Evolutionary conservation across 2,797 vertebrate genomes (phyloP), one percentile per base, ranked within the genome.

Genomic region (Botia kubotai): DNA sequence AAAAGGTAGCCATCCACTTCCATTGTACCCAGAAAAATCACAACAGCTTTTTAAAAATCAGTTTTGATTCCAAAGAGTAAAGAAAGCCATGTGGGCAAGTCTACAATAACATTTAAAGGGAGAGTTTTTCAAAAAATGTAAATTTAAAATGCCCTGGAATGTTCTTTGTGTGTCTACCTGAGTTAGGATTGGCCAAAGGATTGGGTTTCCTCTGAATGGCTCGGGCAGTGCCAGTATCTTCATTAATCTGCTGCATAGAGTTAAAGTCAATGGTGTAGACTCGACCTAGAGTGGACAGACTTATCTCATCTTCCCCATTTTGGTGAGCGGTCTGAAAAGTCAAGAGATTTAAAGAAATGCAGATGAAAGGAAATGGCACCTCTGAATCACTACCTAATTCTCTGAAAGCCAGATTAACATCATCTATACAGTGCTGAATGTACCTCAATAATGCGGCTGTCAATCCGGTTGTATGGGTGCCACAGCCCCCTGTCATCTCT

Each of bases 161-260:
- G 10, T 48, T 43, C 26, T 26, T n/a, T 23, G 33, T 4, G 43
- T 29, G 48, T 26, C 23, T 29, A 99, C 98, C 97, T 90, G 96
- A 95, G 90, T 95, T 98, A 85, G 96, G 95, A 92, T 98, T 99
- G 93, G 97, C 97, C 89, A 99, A 94, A 89, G 98, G 98, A 91
- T 99, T 99, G 87, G 98, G 97, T 95, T 99, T 99, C 93, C 98
- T 97, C 95, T 99, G 98, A 94, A 99, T 99, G 86, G 97, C 98
- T 82, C 98, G 97, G 87, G 98, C 98, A 87, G 98, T 99, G 94
- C 98, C 98, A 85, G 98, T 99, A 93, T 99, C 98, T 94, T 99
- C 98, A 91, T 99, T 99, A 91, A 99, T 99, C 96, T 99, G 98
- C 97, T 99, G 98, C 98, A 99, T 99, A 97, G 98, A 99, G 93